phyloP scores from a whole-genome alignment of 2,797 vertebrate species.

The Chaetodon trifasciatus region DNA sequence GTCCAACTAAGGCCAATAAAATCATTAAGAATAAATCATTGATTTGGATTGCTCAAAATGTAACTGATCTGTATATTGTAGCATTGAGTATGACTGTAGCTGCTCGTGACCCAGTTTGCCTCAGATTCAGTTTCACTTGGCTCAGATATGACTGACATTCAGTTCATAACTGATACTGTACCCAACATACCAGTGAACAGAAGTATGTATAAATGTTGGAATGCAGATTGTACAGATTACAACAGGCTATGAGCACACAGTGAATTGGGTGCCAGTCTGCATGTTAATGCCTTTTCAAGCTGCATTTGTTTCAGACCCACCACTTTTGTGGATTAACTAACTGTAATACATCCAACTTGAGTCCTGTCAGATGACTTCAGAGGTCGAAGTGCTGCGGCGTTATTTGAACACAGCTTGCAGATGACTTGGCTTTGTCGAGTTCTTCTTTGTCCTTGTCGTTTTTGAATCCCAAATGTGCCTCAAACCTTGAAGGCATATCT shows the following conservation, averaged over 20 bases:
- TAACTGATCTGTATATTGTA: neutral
- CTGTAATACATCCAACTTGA: conserved; percentile 9
- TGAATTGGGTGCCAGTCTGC: conserved; percentile 11
- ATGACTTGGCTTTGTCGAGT: neutral
- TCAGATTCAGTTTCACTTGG: neutral
- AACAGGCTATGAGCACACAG: neutral
- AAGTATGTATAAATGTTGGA: neutral
- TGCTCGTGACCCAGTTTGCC: neutral
- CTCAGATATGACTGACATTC: neutral
- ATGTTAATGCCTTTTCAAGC: conserved; percentile 25
- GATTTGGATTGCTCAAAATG: neutral
- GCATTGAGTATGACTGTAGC: neutral
- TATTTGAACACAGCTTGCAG: conserved; percentile 5
- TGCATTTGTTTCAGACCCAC: conserved; percentile 20
- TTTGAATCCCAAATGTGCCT: conserved; percentile 4
- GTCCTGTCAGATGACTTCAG: conserved; percentile 4
- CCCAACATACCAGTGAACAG: neutral
- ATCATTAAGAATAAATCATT: neutral
- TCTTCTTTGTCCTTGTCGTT: conserved; percentile 6
- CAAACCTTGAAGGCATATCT: conserved; percentile 3
- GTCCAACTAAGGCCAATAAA: neutral
- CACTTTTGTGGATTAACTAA: neutral
- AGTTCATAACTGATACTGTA: neutral
- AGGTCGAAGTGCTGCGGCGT: conserved; percentile 11
- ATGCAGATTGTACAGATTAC: neutral